A percentile compares a stretch with the other conserved stretches of the same genome.
These are phyloP conservation scores for Lasioglossum morio DNA, from an alignment of 2,888 invertebrate species.

Conservation along the genomic window DNA sequence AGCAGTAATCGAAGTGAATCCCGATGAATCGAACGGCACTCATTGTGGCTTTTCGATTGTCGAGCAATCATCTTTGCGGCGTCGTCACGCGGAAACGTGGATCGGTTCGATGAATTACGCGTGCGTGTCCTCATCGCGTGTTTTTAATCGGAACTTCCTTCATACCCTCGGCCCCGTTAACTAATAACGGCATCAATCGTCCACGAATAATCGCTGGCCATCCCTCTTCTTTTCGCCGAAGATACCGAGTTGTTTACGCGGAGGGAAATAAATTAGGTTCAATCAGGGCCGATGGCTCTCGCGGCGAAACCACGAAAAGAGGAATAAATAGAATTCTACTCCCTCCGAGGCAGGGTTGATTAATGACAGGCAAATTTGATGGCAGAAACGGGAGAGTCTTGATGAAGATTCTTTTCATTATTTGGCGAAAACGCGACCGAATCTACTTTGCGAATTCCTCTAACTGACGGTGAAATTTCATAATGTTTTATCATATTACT, in stretches of 20 bases:
- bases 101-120: background rate
- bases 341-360: constrained; percentile 27
- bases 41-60: constrained; percentile 48
- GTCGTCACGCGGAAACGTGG: background rate
- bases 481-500: background rate
- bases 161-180: background rate
- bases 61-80: constrained; percentile 36
- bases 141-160: background rate
- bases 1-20: background rate
- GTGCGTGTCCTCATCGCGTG: background rate
- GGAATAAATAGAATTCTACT: constrained; percentile 38
- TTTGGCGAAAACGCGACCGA: background rate
- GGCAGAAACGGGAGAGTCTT: background rate
- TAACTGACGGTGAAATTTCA: background rate
- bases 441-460: background rate
- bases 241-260: constrained; percentile 22
- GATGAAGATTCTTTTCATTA: constrained; percentile 1
- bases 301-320: constrained; percentile 6
- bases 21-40: background rate
- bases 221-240: background rate
- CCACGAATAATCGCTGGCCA: background rate
- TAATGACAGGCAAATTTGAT: constrained; percentile 7
- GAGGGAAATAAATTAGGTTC: constrained; percentile 43
- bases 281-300: constrained; percentile 35
- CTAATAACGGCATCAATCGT: constrained; percentile 7